Evolutionary conservation across 1,140 invertebrate species (phyloP), one percentile per base, ranked within the genome.

Genomic region (Aplysia californica): DNA sequence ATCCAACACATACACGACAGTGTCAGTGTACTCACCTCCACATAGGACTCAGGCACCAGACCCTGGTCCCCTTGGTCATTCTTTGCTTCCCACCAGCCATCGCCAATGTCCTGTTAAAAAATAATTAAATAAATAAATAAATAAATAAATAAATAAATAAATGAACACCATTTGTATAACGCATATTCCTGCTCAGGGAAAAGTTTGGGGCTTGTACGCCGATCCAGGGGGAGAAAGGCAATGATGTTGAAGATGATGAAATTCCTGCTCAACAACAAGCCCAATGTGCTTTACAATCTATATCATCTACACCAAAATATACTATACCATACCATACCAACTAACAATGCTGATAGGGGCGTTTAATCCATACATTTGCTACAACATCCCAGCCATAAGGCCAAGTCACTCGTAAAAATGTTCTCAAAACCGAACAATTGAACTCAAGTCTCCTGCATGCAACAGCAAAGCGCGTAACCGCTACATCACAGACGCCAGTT

Each of bases 21-120:
- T 50, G 44, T 50, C 10, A 50, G n/a, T 44, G n/a, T 33, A 41
- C 68, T 72, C 70, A 89, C 90, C 88, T 94, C 93, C 44, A 98
- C 96, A 92, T 98, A 98, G 18, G 95, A 94, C 80, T 96, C 96
- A 73, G 97, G 97, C 89, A 98, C 97, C 23, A 98, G 91, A 4
- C 97, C 97, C 56, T 94, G 94, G 85, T 95, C 91, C 69, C 96
- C 94, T 76, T 87, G 89, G 75, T 92, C 88, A 91, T 97, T 97
- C 69, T 91, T 92, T 36, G 96, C 97, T 91, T 98, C 97, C 94
- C 96, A 98, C 96, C 96, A 98, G 69, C 96, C 96, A 91, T 97
- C 96, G 50, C 96, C 96, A 71, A 97, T 95, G 91, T 97, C 96
- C 85, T 95, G 94, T 71, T 29, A 35, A 59, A 71, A 29, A 38